Percentiles rank a stretch among this genome's conserved stretches.
These are phyloP conservation scores for Drosophila prosaltans DNA, from an alignment of 1,140 invertebrate genomes.

Conservation along the genomic window DNA sequence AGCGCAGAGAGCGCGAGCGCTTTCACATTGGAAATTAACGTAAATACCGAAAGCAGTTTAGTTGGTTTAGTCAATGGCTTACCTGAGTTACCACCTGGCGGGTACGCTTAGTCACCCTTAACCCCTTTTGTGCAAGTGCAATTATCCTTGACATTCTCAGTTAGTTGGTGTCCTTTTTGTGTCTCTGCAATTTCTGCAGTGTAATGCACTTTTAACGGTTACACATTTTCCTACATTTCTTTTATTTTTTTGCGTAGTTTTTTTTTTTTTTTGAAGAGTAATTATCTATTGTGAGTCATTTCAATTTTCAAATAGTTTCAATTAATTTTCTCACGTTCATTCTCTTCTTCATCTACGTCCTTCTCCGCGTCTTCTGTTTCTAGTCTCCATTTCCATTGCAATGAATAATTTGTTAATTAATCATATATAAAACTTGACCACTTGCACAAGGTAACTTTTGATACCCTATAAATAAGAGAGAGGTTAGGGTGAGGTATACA, in stretches of 20 bases:
- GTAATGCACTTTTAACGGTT: constrained; percentile 48
- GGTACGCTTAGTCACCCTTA: constrained; percentile 66
- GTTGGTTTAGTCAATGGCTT: constrained; percentile 45
- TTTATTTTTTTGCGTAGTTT: constrained; percentile 5
- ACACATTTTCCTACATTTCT: background rate
- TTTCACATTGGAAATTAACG: constrained; percentile 52
- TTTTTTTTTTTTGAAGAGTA: constrained; percentile 29
- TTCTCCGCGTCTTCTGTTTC: background rate
- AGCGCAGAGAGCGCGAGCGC: constrained; percentile 15
- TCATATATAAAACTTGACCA: constrained; percentile 52
- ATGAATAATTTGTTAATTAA: constrained; percentile 79
- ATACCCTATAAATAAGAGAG: background rate
- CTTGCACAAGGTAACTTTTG: constrained; percentile 30
- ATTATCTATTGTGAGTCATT: constrained; percentile 33
- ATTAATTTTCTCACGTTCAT: constrained; percentile 60
- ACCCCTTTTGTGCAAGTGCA: constrained; percentile 21
- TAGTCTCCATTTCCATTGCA: constrained; percentile 16
- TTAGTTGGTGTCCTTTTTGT: constrained; percentile 28
- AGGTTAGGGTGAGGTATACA: background rate
- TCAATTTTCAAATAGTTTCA: constrained; percentile 16
- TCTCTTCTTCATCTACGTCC: background rate
- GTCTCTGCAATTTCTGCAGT: constrained; percentile 29
- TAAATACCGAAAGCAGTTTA: constrained; percentile 41
- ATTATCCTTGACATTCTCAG: constrained; percentile 55
- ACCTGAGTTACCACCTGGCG: constrained; percentile 50